These are phyloP conservation scores for Takifugu flavidus DNA, from an alignment of 2,113 vertebrate genomes.

Conservation along the genomic window DNA sequence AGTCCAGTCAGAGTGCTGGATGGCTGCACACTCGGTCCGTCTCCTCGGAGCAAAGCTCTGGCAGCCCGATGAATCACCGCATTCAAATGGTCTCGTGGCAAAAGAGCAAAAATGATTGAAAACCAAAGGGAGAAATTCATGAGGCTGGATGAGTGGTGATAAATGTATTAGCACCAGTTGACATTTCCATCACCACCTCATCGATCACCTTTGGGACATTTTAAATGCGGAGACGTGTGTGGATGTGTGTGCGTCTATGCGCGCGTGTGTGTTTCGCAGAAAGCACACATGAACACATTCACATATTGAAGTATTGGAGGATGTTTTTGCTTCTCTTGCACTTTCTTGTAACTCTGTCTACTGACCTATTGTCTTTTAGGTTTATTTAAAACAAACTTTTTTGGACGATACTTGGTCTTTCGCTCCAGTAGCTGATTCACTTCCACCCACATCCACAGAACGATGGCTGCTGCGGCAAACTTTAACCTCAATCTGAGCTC, in stretches of 20 bases:
- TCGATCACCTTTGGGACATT: constrained; percentile 57
- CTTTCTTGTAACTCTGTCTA: too few relatives aligned
- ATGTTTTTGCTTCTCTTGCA: too few relatives aligned
- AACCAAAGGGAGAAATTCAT: constrained; percentile 50
- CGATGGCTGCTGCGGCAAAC: too few relatives aligned
- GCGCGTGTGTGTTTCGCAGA: constrained; percentile 3
- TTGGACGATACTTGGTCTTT: too few relatives aligned
- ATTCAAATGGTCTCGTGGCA: constrained; percentile 39
- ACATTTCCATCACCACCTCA: constrained; percentile 65
- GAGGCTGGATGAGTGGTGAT: constrained; percentile 54
- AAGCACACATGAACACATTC: too few relatives aligned
- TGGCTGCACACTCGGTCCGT: constrained; percentile 34
- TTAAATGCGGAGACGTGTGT: constrained; percentile 31
- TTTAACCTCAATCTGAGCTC: too few relatives aligned
- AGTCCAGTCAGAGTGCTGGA: constrained; percentile 46
- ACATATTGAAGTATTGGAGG: too few relatives aligned
- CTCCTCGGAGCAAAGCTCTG: constrained; percentile 41
- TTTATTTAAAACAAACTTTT: too few relatives aligned
- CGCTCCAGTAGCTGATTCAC: too few relatives aligned
- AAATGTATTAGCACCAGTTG: constrained; percentile 61
- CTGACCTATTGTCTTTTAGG: too few relatives aligned
- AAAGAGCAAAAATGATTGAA: constrained; percentile 61
- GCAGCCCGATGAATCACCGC: constrained; percentile 48
- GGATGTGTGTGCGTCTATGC: constrained; percentile 16
- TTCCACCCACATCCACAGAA: too few relatives aligned